Conservation (phyloP, 1,140 invertebrate genomes). For the Hermatobates lingyangjiaoensis region DNA sequence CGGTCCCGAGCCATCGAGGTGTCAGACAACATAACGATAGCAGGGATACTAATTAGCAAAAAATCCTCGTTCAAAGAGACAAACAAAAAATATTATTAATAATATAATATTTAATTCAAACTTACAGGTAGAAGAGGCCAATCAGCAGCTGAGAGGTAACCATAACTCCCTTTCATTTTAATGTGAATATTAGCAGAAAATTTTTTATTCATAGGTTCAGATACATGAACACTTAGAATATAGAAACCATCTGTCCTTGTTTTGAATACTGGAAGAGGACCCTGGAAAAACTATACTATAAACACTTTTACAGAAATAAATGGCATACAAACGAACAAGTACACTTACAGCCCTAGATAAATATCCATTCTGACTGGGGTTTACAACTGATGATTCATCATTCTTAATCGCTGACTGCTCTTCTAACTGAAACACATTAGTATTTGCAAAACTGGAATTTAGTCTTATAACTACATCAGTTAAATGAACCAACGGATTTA, state of each 20-base stretch:
- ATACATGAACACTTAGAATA: slow-evolving; percentile 26
- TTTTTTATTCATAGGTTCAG: slow-evolving; percentile 6
- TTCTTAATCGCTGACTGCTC: too few species aligned
- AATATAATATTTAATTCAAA: slow-evolving; percentile 9
- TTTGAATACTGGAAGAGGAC: neutral
- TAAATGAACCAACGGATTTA: too few species aligned
- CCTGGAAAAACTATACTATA: too few species aligned
- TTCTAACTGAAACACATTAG: too few species aligned
- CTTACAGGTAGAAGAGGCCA: slow-evolving; percentile 47
- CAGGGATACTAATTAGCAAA: neutral
- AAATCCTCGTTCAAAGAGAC: neutral
- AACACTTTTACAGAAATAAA: too few species aligned
- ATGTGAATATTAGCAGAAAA: slow-evolving; percentile 35
- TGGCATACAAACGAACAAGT: too few species aligned
- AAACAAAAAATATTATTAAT: neutral
- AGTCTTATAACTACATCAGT: too few species aligned
- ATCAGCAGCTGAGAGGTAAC: slow-evolving; percentile 54
- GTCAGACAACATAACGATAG: neutral
- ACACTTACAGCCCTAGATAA: too few species aligned
- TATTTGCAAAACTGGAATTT: too few species aligned
- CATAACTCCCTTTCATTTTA: slow-evolving; percentile 41
- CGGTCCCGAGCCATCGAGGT: neutral
- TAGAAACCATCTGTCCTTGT: slow-evolving; percentile 30
- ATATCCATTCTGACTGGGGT: too few species aligned
- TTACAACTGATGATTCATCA: too few species aligned